Base-by-base conservation (phyloP, 1,140 invertebrate genomes). In the Drosophila leontia region DNA sequence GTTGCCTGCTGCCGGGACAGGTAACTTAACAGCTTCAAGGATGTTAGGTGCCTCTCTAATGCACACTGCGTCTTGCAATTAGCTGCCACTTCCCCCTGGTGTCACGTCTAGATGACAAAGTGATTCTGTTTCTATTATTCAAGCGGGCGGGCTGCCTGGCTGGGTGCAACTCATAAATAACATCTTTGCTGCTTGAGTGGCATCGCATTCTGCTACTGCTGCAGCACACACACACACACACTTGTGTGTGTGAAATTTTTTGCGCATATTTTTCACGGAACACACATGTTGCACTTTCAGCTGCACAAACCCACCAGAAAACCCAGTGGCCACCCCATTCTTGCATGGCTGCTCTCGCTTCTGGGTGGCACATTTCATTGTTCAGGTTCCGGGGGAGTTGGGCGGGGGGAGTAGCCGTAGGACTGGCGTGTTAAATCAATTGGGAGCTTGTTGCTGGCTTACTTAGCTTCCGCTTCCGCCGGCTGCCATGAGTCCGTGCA, bases 391-490 rank as follows among this genome's bases (percentile, higher is more conserved):
- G 32, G 37, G 57, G 32, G 32, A 50, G 60, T 44, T 48, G 45
- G 35, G 56, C 60, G 42, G 19, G 34, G 15, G 42, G 26, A 17
- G 17, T 17, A 2, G 65, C 26, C 17, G 45, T 50, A 69, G 59
- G 56, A 60, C 70, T 68, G 60, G 60, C 60, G 84, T 88, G 84
- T 87, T 87, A 87, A 87, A 87, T 87, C 84, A 87, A 87, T 87
- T 88, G 84, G 84, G 84, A 87, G 84, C 84, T 87, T 84, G 80
- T 80, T 87, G 80, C 77, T 80, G 83, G 77, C 71, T 67, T 87
- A 88, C 77, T 87, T 87, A 87, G 85, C 71, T 84, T 88, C 85
- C 80, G 72, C 45, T 88, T 88, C 71, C 80, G 80, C 76, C 53
- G 63, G 41, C 39, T 51, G 60, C 56, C 60, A 71, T 29, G 53